These are phyloP conservation scores for Trachops cirrhosus DNA, from an alignment of 2,797 vertebrate genomes.

Conservation along the genomic window DNA sequence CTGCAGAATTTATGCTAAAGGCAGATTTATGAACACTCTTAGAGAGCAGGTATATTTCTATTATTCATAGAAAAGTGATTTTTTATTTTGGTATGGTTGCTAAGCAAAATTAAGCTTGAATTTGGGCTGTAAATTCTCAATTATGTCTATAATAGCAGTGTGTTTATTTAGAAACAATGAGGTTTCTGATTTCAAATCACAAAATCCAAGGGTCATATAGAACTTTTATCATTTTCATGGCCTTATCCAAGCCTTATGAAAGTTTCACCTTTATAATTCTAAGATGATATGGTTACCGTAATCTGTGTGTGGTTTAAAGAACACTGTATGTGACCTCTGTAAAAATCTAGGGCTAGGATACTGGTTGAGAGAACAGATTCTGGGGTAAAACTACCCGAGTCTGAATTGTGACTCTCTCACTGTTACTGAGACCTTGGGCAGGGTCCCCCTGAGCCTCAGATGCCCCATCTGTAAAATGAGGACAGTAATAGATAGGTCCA, in stretches of 20 bases:
- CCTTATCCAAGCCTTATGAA: background rate
- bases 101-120: conserved; percentile 38
- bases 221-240: background rate
- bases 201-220: background rate
- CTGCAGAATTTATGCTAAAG: conserved; percentile 4
- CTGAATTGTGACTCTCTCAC: background rate
- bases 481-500: background rate
- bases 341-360: background rate
- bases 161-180: conserved; percentile 30
- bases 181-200: conserved; percentile 14
- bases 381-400: background rate
- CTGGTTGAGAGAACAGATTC: background rate
- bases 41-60: conserved; percentile 1
- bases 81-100: conserved; percentile 41
- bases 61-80: conserved; percentile 34
- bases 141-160: background rate
- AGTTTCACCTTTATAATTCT: background rate
- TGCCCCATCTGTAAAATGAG: background rate
- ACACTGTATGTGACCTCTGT: background rate
- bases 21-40: conserved; percentile 38
- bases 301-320: background rate
- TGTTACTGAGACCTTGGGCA: background rate
- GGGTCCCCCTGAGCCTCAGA: background rate
- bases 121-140: conserved; percentile 18
- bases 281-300: background rate